These are phyloP conservation scores for Bryconaethiops microstoma DNA, from an alignment of 2,797 vertebrate species.

Conservation along the genomic window DNA sequence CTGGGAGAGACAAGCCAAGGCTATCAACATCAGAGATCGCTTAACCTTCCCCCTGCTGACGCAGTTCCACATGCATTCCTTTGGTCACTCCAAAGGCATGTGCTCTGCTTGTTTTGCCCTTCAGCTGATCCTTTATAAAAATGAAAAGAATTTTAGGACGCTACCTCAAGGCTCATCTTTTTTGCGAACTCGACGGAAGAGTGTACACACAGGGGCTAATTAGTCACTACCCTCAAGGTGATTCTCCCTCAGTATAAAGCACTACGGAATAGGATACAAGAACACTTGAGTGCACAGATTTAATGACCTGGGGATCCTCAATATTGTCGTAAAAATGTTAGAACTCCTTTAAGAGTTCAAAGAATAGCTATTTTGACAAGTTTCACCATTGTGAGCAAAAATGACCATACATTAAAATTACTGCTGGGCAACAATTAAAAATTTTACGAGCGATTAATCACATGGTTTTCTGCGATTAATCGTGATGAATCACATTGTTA, in stretches of 20 bases:
- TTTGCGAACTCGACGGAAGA: conserved; percentile 30
- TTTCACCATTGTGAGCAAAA: not conserved
- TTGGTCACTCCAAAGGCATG: conserved; percentile 15
- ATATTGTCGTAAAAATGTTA: not conserved
- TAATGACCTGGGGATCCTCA: conserved; percentile 1
- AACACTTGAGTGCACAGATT: conserved; percentile 17
- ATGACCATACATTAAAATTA: not conserved
- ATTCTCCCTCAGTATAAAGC: conserved; percentile 17
- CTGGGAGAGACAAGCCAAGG: not conserved
- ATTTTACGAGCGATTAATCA: no score
- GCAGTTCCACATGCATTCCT: not conserved
- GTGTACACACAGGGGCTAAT: conserved; percentile 41
- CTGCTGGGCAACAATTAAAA: no score
- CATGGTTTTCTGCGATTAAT: no score
- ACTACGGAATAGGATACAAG: conserved; percentile 14
- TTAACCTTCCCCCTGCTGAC: conserved; percentile 2
- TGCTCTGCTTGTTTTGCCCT: not conserved
- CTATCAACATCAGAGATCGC: conserved; percentile 6
- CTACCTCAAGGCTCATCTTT: conserved; percentile 18
- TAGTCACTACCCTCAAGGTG: conserved; percentile 32
- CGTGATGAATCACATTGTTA: no score
- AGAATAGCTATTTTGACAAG: not conserved
- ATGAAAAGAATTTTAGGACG: conserved; percentile 13
- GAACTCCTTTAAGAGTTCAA: not conserved
- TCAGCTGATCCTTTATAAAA: conserved; percentile 13